Evolutionary conservation across 2,888 invertebrate species (phyloP), one percentile per base, ranked within the genome.

Genomic region (Icerya purchasi): DNA sequence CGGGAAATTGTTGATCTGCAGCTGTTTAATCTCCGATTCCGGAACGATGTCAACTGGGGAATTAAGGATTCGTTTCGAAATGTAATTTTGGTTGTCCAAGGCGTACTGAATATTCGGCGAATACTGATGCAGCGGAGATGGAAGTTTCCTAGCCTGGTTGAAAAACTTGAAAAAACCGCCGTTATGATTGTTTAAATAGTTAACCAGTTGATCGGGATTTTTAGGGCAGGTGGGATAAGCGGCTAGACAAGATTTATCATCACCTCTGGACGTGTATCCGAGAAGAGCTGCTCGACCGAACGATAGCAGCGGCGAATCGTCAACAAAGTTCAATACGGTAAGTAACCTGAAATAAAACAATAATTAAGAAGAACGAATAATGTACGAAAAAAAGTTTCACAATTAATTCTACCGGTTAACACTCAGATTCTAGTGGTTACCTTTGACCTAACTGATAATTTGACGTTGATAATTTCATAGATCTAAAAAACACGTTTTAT

Each of bases 101-200:
- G n/a, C n/a, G n/a, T n/a, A n/a, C 5, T 14, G 36, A 36, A 36
- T 36, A 5, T 5, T 5, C 5, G 5, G 5, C 5, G 36, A 8
- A 5, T 5, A 8, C 36, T 5, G 36, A 36, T 36, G 36, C 5
- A 8, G 8, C 36, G 36, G 36, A n/a, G n/a, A n/a, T n/a, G n/a
- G n/a, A n/a, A n/a, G n/a, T n/a, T n/a, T n/a, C n/a, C n/a, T n/a
- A 8, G 14, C 36, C 8, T 8, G 8, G 59, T 67, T 81, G 68
- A 87, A 87, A 69, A 84, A 85, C 62, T 84, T 76, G 69, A 87
- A 88, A 71, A 88, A 86, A 1, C 88, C 88, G 51, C 88, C 88
- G 60, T 86, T 86, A 68, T 88, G 81, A 70, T 86, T 88, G 72
- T 88, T 88, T 57, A 88, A 73, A 69, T 88, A 88, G 69, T 82